These are phyloP conservation scores for Anagyrus pseudococci DNA, from an alignment of 2,888 invertebrate species.

Conservation along the genomic window DNA sequence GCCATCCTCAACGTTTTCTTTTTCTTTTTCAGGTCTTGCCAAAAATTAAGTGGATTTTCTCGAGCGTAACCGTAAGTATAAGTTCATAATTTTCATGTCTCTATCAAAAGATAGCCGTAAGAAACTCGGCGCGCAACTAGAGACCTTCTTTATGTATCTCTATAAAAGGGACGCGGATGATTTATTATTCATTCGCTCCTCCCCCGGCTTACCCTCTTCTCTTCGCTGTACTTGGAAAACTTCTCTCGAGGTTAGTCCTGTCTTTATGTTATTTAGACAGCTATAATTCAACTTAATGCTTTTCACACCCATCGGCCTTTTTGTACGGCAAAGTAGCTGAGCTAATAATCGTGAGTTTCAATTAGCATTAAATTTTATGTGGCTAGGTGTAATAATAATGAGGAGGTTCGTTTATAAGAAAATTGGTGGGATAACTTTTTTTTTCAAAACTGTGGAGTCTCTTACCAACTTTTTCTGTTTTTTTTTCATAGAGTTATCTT, in stretches of 20 bases:
- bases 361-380: background rate
- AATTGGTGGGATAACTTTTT: background rate
- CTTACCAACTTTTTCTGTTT: background rate
- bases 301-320: constrained; percentile 5
- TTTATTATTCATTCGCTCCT: constrained; percentile 28
- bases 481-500: background rate
- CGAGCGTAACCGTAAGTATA: no score
- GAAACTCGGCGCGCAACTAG: background rate
- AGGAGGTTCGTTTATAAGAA: background rate
- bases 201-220: background rate
- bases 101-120: constrained; percentile 2
- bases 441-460: no score
- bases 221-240: constrained; percentile 6
- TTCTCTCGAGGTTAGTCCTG: background rate
- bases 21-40: no score
- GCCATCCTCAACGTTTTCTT: no score
- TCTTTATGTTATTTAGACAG: constrained; percentile 21
- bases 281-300: constrained; percentile 30
- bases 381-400: background rate
- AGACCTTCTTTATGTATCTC: constrained; percentile 12
- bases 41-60: no score
- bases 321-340: background rate
- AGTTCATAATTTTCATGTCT: constrained; percentile 21
- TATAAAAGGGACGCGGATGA: constrained; percentile 22
- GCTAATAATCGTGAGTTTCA: constrained; percentile 4